Evolutionary conservation across 92 coral and sea anemone genomes (phyloP).

Genomic region (Scolanthus callimorphus): DNA sequence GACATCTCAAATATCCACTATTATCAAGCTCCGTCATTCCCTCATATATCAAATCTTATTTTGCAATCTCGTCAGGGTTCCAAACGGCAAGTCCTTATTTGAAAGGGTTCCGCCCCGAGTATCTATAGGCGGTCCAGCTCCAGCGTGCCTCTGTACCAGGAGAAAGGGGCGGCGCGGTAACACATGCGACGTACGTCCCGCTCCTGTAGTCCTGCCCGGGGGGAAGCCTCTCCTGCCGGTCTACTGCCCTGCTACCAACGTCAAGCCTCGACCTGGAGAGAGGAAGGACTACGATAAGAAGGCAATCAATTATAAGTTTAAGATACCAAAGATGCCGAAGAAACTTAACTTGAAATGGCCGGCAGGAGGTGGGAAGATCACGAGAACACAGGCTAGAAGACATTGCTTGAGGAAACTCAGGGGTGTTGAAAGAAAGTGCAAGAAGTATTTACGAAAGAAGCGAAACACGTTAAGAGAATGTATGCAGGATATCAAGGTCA

Average conservation of each 20-base stretch:
- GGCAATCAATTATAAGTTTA: constrained; percentile 56
- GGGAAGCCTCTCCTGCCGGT: constrained; percentile 69
- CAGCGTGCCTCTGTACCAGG: constrained; percentile 68
- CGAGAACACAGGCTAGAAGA: constrained; percentile 35
- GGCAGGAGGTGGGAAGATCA: constrained; percentile 56
- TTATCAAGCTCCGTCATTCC: no score
- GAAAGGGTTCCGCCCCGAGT: constrained; percentile 65
- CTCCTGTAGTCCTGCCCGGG: constrained; percentile 56
- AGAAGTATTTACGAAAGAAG: constrained; percentile 26
- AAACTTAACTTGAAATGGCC: constrained; percentile 63
- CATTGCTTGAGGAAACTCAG: constrained; percentile 46
- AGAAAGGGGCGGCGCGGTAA: constrained; percentile 64
- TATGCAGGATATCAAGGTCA: constrained; percentile 73
- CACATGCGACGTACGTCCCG: constrained; percentile 76
- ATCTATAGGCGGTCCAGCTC: constrained; percentile 21
- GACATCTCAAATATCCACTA: no score
- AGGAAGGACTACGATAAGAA: constrained; percentile 73
- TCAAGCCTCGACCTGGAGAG: constrained; percentile 49
- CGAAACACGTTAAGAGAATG: constrained; percentile 49
- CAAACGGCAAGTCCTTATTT: constrained; percentile 65
- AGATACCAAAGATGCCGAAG: constrained; percentile 49
- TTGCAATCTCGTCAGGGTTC: constrained; percentile 25
- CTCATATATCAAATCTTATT: no score
- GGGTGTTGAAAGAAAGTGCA: constrained; percentile 42
- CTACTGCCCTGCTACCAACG: constrained; percentile 54